These are phyloP conservation scores for Thripadectes ignobilis DNA, from an alignment of 2,797 vertebrate genomes.

Conservation along the genomic window DNA sequence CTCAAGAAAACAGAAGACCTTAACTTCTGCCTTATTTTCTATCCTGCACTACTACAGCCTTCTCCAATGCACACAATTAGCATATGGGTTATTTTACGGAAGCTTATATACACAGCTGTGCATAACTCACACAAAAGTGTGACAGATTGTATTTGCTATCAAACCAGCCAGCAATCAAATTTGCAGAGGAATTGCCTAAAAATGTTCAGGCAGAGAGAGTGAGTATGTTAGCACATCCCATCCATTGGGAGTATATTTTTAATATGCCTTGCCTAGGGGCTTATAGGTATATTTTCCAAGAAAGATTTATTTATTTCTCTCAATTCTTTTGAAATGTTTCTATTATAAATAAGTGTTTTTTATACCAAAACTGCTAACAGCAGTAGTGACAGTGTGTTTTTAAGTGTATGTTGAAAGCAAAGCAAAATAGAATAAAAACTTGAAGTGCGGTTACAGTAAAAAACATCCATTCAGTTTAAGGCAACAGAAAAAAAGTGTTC, in stretches of 20 bases:
- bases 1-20: neutral
- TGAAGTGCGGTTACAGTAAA: neutral
- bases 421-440: neutral
- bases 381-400: neutral
- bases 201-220: neutral
- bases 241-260: neutral
- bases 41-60: neutral
- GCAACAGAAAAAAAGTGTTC: neutral
- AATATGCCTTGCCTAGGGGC: neutral
- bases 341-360: neutral
- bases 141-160: constrained; percentile 26
- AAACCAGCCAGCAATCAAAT: constrained; percentile 14
- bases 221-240: neutral
- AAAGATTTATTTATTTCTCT: neutral
- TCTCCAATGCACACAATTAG: neutral
- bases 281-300: constrained; percentile 7
- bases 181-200: constrained; percentile 30
- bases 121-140: neutral
- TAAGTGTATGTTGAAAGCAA: neutral
- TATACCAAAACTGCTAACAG: neutral
- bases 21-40: neutral
- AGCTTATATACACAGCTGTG: neutral
- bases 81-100: neutral
- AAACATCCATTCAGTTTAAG: neutral
- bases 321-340: neutral